Percentiles rank a stretch among this genome's conserved stretches.
These are phyloP conservation scores for Cheilosia soror DNA, from an alignment of 2,888 invertebrate genomes.

Conservation along the genomic window DNA sequence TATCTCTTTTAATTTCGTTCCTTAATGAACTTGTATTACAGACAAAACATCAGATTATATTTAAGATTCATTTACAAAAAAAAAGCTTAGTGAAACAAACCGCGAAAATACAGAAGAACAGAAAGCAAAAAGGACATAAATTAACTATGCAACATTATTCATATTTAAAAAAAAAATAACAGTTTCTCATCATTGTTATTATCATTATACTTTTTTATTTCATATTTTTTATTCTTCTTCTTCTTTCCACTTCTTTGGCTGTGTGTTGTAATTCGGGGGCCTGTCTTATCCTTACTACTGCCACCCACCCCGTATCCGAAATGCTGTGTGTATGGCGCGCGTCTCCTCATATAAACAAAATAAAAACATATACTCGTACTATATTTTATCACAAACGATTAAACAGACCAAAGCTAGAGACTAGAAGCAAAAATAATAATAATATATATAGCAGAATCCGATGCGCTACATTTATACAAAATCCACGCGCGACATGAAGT, in stretches of 20 bases:
- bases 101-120: conserved; percentile 70
- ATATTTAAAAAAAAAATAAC: conserved; percentile 70
- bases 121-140: conserved; percentile 70
- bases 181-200: conserved; percentile 72
- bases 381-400: conserved; percentile 63
- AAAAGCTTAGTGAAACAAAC: conserved; percentile 61
- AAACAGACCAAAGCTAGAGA: conserved; percentile 63
- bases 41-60: conserved; percentile 61
- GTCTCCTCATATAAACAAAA: conserved; percentile 43
- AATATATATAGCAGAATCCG: conserved; percentile 7
- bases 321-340: conserved; percentile 66
- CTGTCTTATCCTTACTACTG: conserved; percentile 74
- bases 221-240: conserved; percentile 74
- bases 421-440: conserved; percentile 19
- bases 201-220: conserved; percentile 71
- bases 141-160: conserved; percentile 73
- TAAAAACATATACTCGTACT: conserved; percentile 20
- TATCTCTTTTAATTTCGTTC: conserved; percentile 44
- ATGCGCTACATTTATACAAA: conserved; percentile 48
- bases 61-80: conserved; percentile 69
- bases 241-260: conserved; percentile 75
- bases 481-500: conserved; percentile 56
- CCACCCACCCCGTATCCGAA: conserved; percentile 66
- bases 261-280: conserved; percentile 75
- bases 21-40: conserved; percentile 51